Conservation (phyloP, 2,888 invertebrate genomes). For the Drosophila nr. perissopoda region DNA sequence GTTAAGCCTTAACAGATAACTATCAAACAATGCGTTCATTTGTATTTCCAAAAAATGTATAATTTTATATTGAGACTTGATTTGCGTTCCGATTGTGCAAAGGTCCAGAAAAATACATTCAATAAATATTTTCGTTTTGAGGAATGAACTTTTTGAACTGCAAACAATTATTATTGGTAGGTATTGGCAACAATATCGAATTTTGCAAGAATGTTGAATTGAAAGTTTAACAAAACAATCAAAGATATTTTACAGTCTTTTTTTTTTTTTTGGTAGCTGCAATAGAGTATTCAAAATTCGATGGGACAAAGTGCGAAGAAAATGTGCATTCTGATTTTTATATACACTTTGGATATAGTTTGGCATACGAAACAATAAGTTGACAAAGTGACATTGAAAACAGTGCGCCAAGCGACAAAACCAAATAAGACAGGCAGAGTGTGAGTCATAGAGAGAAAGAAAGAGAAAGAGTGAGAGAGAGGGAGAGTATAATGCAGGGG, state of each 20-base stretch:
- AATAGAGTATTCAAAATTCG: conserved; percentile 9
- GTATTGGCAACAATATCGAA: not conserved
- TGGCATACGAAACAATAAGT: conserved; percentile 61
- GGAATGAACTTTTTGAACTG: too few species aligned
- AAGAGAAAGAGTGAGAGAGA: not conserved
- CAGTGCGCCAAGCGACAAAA: conserved; percentile 37
- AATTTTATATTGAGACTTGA: not conserved
- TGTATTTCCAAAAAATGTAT: not conserved
- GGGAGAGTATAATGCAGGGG: not conserved
- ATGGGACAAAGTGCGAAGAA: not conserved
- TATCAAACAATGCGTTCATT: not conserved
- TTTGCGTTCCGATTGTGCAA: too few species aligned
- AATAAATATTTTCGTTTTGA: too few species aligned
- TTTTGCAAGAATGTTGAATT: not conserved
- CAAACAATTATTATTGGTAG: too few species aligned
- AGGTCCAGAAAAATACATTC: too few species aligned
- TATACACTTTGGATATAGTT: conserved; percentile 47
- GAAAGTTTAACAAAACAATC: not conserved
- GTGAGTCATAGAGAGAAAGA: not conserved
- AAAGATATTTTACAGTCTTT: not conserved
- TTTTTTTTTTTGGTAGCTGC: not conserved
- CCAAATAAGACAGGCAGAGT: conserved; percentile 11
- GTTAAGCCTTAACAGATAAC: not conserved
- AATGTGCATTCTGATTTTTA: conserved; percentile 23
- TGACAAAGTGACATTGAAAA: conserved; percentile 68